Base-by-base conservation (phyloP, 37 sponge, comb jelly and placozoan species). In the Mnemiopsis leidyi region DNA sequence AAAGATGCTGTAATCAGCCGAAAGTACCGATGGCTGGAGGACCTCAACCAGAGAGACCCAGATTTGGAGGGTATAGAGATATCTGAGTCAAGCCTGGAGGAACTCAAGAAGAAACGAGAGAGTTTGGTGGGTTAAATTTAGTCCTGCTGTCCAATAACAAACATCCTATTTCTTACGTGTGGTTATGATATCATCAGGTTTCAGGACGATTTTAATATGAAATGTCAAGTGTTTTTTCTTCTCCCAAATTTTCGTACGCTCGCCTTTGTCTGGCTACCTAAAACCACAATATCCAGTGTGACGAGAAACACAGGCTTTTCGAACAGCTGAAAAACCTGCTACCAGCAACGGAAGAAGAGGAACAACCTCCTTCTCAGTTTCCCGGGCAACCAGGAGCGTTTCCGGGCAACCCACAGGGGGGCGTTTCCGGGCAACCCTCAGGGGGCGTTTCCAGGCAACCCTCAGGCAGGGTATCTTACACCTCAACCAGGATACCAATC, bases 291-390 rank as follows among this genome's bases (percentile, higher is more conserved):
- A 2, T 28, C 3, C 90, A 85, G 90, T 40, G 90, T 23, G 90
- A 85, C 18, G 90, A 85, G 90, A 85, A 85, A 33, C 90, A 85
- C 90, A 85, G 61, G 25, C 90, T 85, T 25, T 85, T 85, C 30
- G 90, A 85, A 29, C 32, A 85, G 90, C 35, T 85, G 31, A 85
- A 85, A 29, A 40, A 38, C 30, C 90, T 85, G 38, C 48, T 85
- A 13, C 90, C 90, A 20, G n/a, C 90, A 0, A 40, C 90, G 1
- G 90, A 85, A 37, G 90, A 85, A 26, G 90, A 85, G 9, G 90
- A 85, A 0, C 26, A 23, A 73, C 7, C 76, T 25, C 26, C 68
- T 67, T 13, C 68, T 20, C 73, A n/a, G n/a, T n/a, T n/a, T n/a
- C n/a, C n/a, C n/a, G n/a, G n/a, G n/a, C n/a, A 48, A 48, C 61